Evolutionary conservation across 2,797 vertebrate species (phyloP), one percentile per base, ranked within the genome.

Genomic region (Poeciliopsis turneri): DNA sequence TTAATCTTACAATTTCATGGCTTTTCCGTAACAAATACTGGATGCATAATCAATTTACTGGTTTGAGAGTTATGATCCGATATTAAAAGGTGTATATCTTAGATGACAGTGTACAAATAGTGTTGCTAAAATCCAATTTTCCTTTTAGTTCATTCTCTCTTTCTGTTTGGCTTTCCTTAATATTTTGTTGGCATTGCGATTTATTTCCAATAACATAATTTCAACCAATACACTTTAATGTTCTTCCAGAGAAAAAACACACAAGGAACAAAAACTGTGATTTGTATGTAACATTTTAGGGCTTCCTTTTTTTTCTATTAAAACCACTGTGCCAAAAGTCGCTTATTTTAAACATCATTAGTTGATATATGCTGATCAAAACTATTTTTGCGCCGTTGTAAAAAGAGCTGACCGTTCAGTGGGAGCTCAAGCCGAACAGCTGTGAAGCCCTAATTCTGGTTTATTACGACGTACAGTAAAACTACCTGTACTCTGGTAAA

Each of bases 381-480:
- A 33, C 3, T 2, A 2, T 7, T 6, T 30, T 7, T 33, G 13
- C 57, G 30, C 15, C 11, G 15, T 7, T 33, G 28, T 30, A 18
- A 30, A 61, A 66, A 39, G 18, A 18, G 61, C 33, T 23, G 61
- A 41, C 18, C 36, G 12, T 12, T 18, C 33, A 33, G 20, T 23
- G 18, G 20, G 20, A 5, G 20, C 2, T 68, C 20, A 25, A 36
- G 41, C 76, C 5, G 18, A 74, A 53, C 70, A 41, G 77, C 82
- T 71, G 72, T 75, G 39, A 70, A 30, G 72, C 46, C 83, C 84
- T 90, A 78, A 84, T 86, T 85, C 76, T 74, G 79, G 74, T 30
- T 75, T 16, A 84, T 90, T 89, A 89, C 49, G 30, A 74, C 13
- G 1, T 81, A 78, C 86, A 84, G 85, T 91, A 89, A 90, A 90